Conservation (phyloP, 2,888 invertebrate species). For the Phaonia tiefii region DNA sequence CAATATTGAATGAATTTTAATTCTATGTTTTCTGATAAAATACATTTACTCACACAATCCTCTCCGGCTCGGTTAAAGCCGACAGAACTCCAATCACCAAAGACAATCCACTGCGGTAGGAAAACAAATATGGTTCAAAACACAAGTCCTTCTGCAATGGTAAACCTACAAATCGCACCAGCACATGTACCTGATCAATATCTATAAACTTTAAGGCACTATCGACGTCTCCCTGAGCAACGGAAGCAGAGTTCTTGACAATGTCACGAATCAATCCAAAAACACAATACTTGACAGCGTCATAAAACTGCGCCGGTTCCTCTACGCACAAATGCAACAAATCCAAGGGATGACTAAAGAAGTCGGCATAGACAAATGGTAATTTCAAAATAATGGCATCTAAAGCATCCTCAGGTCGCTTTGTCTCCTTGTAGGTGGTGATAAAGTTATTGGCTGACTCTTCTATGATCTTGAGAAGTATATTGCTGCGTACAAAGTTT, state of each 20-base stretch:
- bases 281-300: conserved; percentile 74
- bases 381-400: conserved; percentile 73
- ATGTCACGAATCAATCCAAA: conserved; percentile 72
- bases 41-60: conserved; percentile 75
- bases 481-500: conserved; percentile 70
- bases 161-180: conserved; percentile 73
- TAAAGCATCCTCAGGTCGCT: conserved; percentile 73
- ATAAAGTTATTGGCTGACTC: conserved; percentile 70
- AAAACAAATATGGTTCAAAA: conserved; percentile 69
- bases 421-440: conserved; percentile 68
- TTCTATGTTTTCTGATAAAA: no score
- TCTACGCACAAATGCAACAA: conserved; percentile 73
- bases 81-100: conserved; percentile 74
- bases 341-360: conserved; percentile 68
- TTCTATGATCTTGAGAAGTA: conserved; percentile 72
- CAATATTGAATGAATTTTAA: no score
- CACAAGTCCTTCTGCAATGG: conserved; percentile 72
- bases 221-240: not conserved
- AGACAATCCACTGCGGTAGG: conserved; percentile 72
- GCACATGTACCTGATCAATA: conserved; percentile 74
- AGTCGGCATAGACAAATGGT: conserved; percentile 72
- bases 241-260: conserved; percentile 59
- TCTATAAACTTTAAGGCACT: conserved; percentile 70
- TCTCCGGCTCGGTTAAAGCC: conserved; percentile 73
- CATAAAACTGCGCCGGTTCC: conserved; percentile 75